Evolutionary conservation across 2,113 vertebrate genomes (phyloP), one percentile per base, ranked within the genome.

Genomic region (Cheilinus undulatus): DNA sequence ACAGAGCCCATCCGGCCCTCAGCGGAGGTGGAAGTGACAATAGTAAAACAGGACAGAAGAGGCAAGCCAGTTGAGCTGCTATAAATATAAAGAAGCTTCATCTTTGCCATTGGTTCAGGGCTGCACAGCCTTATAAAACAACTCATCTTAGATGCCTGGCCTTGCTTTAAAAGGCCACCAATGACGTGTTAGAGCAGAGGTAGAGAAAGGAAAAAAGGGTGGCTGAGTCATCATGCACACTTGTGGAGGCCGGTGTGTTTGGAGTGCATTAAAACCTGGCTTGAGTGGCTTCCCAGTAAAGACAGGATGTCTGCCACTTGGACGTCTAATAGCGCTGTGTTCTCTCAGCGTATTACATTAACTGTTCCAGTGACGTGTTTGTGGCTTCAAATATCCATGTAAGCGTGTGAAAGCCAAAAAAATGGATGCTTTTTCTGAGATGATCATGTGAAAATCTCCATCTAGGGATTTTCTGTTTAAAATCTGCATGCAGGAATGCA

Each of bases 71-170:
- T 66, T 62, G 65, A 15, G 67, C 40, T 3, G 72, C 88, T 82
- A 88, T 87, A 88, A 92, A 90, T 90, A 91, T 69, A 38, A 22
- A 56, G 32, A 49, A 19, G 67, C 63, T 56, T 60, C 69, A 43
- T 78, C 51, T 27, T 40, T 70, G 76, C 78, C 69, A 68, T 63
- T 46, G 51, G 65, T 73, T 86, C 76, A 69, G 76, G 58, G 76
- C 80, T 60, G 63, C 79, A 73, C 67, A 38, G 69, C 85, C 83
- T 84, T 80, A 92, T 91, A 86, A 90, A 90, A 80, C 51, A 34
- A 61, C 40, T 73, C 69, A 49, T 76, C 68, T 58, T 52, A 3
- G 38, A 57, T 23, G 51, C 70, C 51, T 10, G 1, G 69, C 60
- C 61, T 7, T 20, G 20, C 86, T 42, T 86, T 83, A 78, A 88